These are phyloP conservation scores for Plectrocnemia conspersa DNA, from an alignment of 1,140 invertebrate genomes.

Conservation along the genomic window DNA sequence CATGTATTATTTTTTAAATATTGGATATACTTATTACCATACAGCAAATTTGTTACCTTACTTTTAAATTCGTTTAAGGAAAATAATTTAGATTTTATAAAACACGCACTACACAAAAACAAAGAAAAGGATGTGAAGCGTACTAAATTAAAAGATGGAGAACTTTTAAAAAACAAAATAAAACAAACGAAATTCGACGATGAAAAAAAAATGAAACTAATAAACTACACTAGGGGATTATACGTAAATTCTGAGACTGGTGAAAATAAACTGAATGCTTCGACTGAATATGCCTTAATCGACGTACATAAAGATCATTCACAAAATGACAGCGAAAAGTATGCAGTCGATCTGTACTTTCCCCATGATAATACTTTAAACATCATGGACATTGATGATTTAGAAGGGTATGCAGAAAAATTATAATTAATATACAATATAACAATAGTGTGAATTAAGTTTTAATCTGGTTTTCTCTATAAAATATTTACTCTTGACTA, in stretches of 20 bases:
- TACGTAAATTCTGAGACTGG: constrained; percentile 38
- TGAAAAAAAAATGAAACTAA: constrained; percentile 27
- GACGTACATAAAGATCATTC: constrained; percentile 41
- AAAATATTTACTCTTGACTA: no score
- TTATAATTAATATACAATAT: constrained; percentile 10
- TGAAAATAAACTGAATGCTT: constrained; percentile 20
- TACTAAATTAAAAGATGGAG: constrained; percentile 19
- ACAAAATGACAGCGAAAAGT: constrained; percentile 36
- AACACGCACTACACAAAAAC: constrained; percentile 19
- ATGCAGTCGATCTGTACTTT: constrained; percentile 55
- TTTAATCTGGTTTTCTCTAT: no score
- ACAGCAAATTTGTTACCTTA: neutral
- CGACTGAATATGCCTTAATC: constrained; percentile 41
- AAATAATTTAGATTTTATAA: constrained; percentile 15
- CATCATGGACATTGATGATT: constrained; percentile 50
- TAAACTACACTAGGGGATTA: constrained; percentile 30
- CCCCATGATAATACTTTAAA: constrained; percentile 51
- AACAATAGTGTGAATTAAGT: neutral
- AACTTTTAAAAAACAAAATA: constrained; percentile 14
- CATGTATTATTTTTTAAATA: no score
- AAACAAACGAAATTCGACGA: constrained; percentile 26
- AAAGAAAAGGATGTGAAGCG: constrained; percentile 8
- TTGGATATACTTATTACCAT: no score
- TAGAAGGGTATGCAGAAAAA: constrained; percentile 44
- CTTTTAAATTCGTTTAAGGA: constrained; percentile 25